A percentile compares a stretch with the other conserved stretches of the same genome.
Evolutionary conservation across 2,797 vertebrate genomes (phyloP).

Genomic region (Okamejei kenojei): DNA sequence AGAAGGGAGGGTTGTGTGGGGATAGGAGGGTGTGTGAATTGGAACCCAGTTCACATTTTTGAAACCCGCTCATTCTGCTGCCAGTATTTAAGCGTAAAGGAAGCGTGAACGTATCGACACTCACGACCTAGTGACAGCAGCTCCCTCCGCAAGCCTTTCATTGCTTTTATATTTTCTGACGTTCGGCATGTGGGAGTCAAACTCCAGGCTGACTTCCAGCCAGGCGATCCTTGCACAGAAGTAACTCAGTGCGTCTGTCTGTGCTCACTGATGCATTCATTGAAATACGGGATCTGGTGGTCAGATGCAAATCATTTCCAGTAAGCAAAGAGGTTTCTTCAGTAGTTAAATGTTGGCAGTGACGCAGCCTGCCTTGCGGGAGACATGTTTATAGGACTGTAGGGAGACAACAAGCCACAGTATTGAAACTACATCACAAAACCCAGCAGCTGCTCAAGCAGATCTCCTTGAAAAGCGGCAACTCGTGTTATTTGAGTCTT

Average conservation of each 20-base stretch:
- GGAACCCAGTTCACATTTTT: not conserved
- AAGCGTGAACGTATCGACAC: conserved; percentile 5
- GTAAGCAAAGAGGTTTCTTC: conserved; percentile 69
- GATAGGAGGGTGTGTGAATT: not conserved
- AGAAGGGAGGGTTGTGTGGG: not conserved
- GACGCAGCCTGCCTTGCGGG: conserved; percentile 61
- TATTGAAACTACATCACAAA: conserved; percentile 64
- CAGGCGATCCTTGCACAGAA: conserved; percentile 48
- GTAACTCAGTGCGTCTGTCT: conserved; percentile 50
- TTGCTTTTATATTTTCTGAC: conserved; percentile 34
- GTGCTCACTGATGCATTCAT: conserved; percentile 51
- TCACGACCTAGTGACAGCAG: not conserved
- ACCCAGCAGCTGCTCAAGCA: not conserved
- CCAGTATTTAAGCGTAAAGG: not conserved
- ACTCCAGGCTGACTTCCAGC: conserved; percentile 50
- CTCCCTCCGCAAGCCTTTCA: not conserved
- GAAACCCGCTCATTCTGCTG: not conserved
- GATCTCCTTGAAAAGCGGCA: not conserved
- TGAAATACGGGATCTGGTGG: conserved; percentile 60
- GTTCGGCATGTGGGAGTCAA: conserved; percentile 48
- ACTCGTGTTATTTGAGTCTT: not conserved
- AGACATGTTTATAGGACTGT: conserved; percentile 62
- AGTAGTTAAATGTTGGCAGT: conserved; percentile 64
- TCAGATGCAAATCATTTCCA: conserved; percentile 67
- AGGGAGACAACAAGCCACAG: conserved; percentile 64